Conservation (phyloP, 2,113 vertebrate species). For the Corythoichthys haematopterus region DNA sequence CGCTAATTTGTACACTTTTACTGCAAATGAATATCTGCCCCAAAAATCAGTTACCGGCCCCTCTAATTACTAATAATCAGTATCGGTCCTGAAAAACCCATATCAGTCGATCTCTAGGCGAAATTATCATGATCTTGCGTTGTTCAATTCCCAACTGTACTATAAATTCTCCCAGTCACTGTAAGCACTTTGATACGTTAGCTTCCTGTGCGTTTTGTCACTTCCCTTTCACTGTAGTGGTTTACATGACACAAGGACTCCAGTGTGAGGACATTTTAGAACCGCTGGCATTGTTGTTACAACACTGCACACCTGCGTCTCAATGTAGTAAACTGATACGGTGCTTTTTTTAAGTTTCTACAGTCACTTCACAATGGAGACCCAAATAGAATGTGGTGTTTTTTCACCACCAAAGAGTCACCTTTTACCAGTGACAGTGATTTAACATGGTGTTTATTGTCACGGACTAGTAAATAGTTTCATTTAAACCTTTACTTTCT, state of each 20-base stretch:
- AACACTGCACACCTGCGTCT: constrained; percentile 46
- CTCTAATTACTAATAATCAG: too few species aligned
- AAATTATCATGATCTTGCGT: not conserved
- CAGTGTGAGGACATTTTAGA: constrained; percentile 37
- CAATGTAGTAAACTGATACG: constrained; percentile 45
- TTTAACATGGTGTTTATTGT: not conserved
- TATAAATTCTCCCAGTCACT: not conserved
- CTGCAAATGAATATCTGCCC: too few species aligned
- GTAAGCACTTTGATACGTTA: not conserved
- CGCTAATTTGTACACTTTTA: too few species aligned
- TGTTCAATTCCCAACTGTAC: not conserved
- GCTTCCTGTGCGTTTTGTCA: constrained; percentile 23
- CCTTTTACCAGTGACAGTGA: not conserved
- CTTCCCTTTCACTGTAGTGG: constrained; percentile 26
- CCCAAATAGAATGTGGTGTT: not conserved
- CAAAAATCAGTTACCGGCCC: too few species aligned
- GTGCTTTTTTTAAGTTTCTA: constrained; percentile 33
- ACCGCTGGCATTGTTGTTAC: constrained; percentile 33
- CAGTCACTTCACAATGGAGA: constrained; percentile 29
- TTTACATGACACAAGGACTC: not conserved
- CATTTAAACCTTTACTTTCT: not conserved
- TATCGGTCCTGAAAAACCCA: too few species aligned
- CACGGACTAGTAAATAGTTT: not conserved
- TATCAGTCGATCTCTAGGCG: too few species aligned
- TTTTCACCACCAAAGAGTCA: not conserved